phyloP scores from a whole-genome alignment of 2,888 invertebrate species.

The Tholera decimalis region DNA sequence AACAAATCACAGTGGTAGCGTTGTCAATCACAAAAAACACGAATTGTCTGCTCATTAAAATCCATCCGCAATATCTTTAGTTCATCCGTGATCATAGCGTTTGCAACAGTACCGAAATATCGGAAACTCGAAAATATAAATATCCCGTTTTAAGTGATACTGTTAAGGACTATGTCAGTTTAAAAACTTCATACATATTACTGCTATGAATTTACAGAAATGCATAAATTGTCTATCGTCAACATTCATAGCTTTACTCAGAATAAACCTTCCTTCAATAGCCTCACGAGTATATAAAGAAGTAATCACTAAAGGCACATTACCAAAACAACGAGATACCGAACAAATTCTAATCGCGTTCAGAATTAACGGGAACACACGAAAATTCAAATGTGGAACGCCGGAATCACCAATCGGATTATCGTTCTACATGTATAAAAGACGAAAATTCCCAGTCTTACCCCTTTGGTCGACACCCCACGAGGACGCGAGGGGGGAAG shows the following conservation, averaged over 20 bases:
- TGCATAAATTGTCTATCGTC: background rate
- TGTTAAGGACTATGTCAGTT: too few species aligned
- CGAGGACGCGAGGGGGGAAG: constrained; percentile 61
- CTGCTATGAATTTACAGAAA: too few species aligned
- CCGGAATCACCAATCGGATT: constrained; percentile 90
- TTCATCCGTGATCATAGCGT: too few species aligned
- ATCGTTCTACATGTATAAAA: constrained; percentile 90
- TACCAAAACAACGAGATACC: constrained; percentile 75
- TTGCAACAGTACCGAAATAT: too few species aligned
- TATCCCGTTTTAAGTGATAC: too few species aligned
- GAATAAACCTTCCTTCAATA: background rate
- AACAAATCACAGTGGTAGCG: too few species aligned
- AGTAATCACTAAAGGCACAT: constrained; percentile 43
- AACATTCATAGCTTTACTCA: background rate
- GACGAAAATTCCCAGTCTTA: constrained; percentile 90
- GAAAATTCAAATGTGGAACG: constrained; percentile 89
- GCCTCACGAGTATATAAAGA: background rate
- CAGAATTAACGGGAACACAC: constrained; percentile 83
- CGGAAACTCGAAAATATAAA: too few species aligned
- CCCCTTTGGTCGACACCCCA: constrained; percentile 81
- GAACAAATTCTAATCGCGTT: constrained; percentile 70
- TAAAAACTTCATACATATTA: too few species aligned
- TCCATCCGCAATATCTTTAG: too few species aligned
- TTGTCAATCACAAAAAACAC: background rate
- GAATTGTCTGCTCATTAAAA: too few species aligned